Conservation (phyloP, 2,888 invertebrate species). For the Frankliniella intonsa region DNA sequence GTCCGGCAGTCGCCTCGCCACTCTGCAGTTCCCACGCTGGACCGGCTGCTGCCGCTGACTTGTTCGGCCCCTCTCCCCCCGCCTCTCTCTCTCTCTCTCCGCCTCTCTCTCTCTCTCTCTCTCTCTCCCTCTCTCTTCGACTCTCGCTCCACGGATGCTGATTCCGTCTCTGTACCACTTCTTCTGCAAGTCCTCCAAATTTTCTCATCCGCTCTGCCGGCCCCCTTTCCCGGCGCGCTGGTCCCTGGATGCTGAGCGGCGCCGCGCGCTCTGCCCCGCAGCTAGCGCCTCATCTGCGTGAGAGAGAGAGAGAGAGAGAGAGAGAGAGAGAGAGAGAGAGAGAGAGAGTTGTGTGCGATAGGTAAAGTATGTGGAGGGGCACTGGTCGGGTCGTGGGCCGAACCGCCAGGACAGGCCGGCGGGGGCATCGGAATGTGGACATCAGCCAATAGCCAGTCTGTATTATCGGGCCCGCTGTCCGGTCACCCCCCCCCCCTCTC, state of each 20-base stretch:
- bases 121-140: background rate
- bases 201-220: too few relatives aligned
- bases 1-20: background rate
- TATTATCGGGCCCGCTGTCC: background rate
- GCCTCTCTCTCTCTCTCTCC: background rate
- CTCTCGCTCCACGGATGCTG: background rate
- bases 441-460: constrained; percentile 2
- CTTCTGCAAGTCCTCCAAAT: too few relatives aligned
- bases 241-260: too few relatives aligned
- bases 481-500: background rate
- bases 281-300: too few relatives aligned
- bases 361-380: background rate
- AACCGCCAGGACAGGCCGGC: background rate
- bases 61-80: too few relatives aligned
- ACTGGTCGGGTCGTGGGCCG: background rate
- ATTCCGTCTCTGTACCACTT: background rate
- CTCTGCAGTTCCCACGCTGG: background rate
- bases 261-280: too few relatives aligned
- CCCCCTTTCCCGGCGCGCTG: too few relatives aligned
- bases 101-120: background rate
- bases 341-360: too few relatives aligned
- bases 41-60: background rate
- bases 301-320: too few relatives aligned
- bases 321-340: too few relatives aligned
- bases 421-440: constrained; percentile 13